These are phyloP conservation scores for Stichodactyla helianthus DNA, from an alignment of 64 coral and sea anemone species.

Conservation along the genomic window DNA sequence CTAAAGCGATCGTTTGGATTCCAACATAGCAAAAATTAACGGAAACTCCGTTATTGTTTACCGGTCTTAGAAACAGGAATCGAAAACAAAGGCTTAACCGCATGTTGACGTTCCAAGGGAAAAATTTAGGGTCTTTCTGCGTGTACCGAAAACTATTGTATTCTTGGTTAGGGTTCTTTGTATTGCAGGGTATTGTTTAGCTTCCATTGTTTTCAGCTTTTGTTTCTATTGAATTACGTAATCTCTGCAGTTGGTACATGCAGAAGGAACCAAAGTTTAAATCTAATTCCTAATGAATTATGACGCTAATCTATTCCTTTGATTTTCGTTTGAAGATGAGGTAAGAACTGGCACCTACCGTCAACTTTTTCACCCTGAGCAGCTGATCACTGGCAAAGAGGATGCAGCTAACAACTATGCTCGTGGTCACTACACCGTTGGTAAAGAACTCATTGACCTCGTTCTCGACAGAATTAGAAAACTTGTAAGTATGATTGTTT, in stretches of 20 bases:
- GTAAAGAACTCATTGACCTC: slow-evolving; percentile 13
- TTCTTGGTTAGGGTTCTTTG: too few species aligned
- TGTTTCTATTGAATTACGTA: too few species aligned
- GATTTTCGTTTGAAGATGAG: slow-evolving; percentile 20
- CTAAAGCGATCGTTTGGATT: neutral
- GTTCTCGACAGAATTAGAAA: slow-evolving; percentile 30
- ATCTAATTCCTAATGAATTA: neutral
- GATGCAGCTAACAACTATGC: slow-evolving; percentile 56
- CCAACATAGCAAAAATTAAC: neutral
- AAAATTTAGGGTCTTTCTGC: too few species aligned
- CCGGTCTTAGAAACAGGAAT: neutral
- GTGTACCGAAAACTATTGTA: too few species aligned
- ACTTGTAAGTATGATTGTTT: neutral
- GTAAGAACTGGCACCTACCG: slow-evolving; percentile 38
- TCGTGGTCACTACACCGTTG: slow-evolving; percentile 28
- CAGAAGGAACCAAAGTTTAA: too few species aligned
- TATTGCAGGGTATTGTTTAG: too few species aligned
- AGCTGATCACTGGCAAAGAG: slow-evolving; percentile 48
- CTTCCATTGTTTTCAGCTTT: too few species aligned
- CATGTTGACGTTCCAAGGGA: neutral
- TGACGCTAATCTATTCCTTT: neutral
- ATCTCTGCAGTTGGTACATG: too few species aligned
- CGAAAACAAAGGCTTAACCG: neutral
- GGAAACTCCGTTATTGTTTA: neutral
- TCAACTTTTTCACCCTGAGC: slow-evolving; percentile 43